Conservation (phyloP, 2,113 vertebrate species). For the Scortum barcoo region DNA sequence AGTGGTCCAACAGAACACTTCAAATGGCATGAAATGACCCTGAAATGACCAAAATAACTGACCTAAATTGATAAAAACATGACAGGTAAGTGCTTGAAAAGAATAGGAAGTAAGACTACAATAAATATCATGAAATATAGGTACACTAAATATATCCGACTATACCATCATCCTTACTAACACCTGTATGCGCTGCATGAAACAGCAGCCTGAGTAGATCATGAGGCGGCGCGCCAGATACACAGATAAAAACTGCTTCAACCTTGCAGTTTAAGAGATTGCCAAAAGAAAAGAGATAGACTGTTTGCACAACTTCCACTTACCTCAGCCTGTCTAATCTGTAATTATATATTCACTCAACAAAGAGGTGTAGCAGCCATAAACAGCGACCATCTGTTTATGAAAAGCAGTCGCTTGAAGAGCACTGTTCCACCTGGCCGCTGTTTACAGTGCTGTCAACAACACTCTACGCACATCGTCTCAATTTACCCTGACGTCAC, state of each 20-base stretch:
- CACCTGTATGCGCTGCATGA: not conserved
- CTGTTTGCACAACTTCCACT: constrained; percentile 66
- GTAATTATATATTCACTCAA: constrained; percentile 78
- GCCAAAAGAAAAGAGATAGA: constrained; percentile 35
- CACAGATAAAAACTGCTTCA: constrained; percentile 35
- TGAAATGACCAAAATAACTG: not conserved
- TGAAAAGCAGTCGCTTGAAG: constrained; percentile 62
- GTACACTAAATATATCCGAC: not conserved
- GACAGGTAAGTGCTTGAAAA: not conserved
- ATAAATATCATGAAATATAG: not conserved
- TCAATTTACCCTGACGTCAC: constrained; percentile 71
- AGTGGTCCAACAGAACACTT: not conserved
- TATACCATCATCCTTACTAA: not conserved
- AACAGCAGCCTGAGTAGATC: not conserved
- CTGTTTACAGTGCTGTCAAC: constrained; percentile 75
- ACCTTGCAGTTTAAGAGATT: constrained; percentile 24
- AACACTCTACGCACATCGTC: constrained; percentile 59
- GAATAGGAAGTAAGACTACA: not conserved
- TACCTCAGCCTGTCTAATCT: constrained; percentile 69
- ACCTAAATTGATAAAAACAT: not conserved
- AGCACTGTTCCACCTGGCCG: constrained; percentile 74
- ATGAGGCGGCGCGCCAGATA: not conserved
- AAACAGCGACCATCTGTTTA: constrained; percentile 79
- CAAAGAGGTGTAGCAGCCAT: constrained; percentile 70
- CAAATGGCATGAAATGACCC: no score